These are phyloP conservation scores for Notamacropus eugenii DNA, from an alignment of 2,797 vertebrate species.

Conservation along the genomic window DNA sequence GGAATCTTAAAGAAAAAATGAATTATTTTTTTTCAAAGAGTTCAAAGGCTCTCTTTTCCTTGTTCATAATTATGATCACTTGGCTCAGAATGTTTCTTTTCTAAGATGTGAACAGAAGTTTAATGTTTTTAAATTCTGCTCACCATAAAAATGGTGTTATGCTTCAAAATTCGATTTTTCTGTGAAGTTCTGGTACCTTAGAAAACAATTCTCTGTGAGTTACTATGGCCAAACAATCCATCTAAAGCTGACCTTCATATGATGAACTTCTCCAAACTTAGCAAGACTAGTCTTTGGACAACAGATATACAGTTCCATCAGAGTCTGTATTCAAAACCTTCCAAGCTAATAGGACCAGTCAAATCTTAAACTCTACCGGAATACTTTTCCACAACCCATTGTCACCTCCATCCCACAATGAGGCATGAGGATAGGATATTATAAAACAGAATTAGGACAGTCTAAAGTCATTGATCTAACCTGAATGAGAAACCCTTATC, in stretches of 20 bases:
- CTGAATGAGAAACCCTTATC: neutral
- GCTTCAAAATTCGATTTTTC: neutral
- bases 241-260: neutral
- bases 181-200: neutral
- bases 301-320: neutral
- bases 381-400: neutral
- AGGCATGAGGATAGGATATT: neutral
- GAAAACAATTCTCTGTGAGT: neutral
- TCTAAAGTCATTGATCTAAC: neutral
- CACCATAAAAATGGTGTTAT: constrained; percentile 47
- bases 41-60: constrained; percentile 70
- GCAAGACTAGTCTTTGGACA: neutral
- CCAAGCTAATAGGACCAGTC: neutral
- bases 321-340: neutral
- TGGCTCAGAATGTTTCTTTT: constrained; percentile 53
- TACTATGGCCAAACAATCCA: neutral
- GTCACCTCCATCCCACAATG: neutral
- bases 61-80: constrained; percentile 62
- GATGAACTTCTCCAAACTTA: neutral
- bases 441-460: neutral
- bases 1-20: constrained; percentile 67
- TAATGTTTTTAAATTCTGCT: constrained; percentile 62
- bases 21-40: constrained; percentile 66
- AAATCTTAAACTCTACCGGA: neutral
- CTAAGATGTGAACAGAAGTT: constrained; percentile 57